Evolutionary conservation across 2,888 invertebrate species (phyloP), one percentile per base, ranked within the genome.

Genomic region (Pinctada fucata): DNA sequence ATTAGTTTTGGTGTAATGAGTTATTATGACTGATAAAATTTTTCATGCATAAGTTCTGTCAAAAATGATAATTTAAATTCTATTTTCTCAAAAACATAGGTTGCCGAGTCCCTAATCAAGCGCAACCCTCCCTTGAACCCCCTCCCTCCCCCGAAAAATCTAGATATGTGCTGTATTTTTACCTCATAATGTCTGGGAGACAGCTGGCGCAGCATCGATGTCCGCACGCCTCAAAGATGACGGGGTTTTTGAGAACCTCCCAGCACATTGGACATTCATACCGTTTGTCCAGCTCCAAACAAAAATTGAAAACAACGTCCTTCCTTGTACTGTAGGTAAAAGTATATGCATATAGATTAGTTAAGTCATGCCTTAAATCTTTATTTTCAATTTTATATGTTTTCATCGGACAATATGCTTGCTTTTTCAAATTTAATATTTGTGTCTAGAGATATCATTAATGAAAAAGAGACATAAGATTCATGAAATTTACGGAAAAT

Each of bases 201-300:
- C 91, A 91, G 49, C 82, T 81, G 3, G 90, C 89, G 74, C 91
- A 91, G 75, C 90, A 89, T 70, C 88, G 80, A 81, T 91, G 91
- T 3, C 88, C 88, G 76, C 91, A 91, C 65, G 87, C 85, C 70
- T 90, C 88, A 73, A 91, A 91, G 84, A 87, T 87, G 31, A 91
- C 87, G 0, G 91, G 91, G 79, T 88, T 88, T 50, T 88, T 79
- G 4, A 91, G 84, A 49, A 89, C 87, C 68, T 85, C 82, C 47
- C 83, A 78, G 72, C 91, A 91, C 3, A 90, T 87, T 4, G 86
- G 87, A 80, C 91, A 91, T 76, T 88, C 87, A 74, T 88, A 89
- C 50, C 86, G 85, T 82, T 87, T 87, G 47, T 89, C 85, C 10
- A 90, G 80, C 1, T 84, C 84, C 2, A 83, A 80, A 50, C 84